These are phyloP conservation scores for Xanthostigma xanthostigma DNA, from an alignment of 2,888 invertebrate genomes.

Conservation along the genomic window DNA sequence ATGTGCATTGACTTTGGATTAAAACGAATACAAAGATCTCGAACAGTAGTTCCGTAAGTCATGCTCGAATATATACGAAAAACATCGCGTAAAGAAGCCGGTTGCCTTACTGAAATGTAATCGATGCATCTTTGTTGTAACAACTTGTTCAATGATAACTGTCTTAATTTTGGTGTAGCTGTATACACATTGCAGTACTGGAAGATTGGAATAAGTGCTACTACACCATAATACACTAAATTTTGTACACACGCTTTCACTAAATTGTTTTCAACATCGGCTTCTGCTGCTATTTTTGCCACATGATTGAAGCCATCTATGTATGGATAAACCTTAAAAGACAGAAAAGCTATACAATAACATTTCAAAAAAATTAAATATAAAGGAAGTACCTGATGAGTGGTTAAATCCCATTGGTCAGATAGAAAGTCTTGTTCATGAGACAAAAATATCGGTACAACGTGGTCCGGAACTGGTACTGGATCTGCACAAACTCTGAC, in stretches of 20 bases:
- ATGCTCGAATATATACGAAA: slow-evolving; percentile 50
- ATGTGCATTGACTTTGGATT: slow-evolving; percentile 61
- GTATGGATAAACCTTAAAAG: slow-evolving; percentile 56
- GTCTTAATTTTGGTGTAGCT: slow-evolving; percentile 37
- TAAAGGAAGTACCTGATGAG: slow-evolving; percentile 54
- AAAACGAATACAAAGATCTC: slow-evolving; percentile 49
- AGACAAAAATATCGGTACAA: slow-evolving; percentile 71
- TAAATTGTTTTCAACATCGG: slow-evolving; percentile 84
- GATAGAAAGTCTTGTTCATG: slow-evolving; percentile 46
- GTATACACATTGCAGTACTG: slow-evolving; percentile 53
- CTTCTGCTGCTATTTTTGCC: slow-evolving; percentile 73
- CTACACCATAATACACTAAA: slow-evolving; percentile 62
- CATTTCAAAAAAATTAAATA: neutral
- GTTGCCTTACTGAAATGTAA: slow-evolving; percentile 32
- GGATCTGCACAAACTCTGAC: slow-evolving; percentile 71
- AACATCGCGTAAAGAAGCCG: slow-evolving; percentile 38
- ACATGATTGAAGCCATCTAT: slow-evolving; percentile 90
- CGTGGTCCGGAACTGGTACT: slow-evolving; percentile 65
- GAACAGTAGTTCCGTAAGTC: slow-evolving; percentile 53
- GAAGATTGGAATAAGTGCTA: slow-evolving; percentile 41
- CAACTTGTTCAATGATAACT: slow-evolving; percentile 31
- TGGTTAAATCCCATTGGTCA: slow-evolving; percentile 86
- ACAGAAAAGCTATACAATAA: neutral
- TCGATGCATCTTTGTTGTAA: slow-evolving; percentile 34
- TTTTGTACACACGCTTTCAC: slow-evolving; percentile 93